Evolutionary conservation across 2,113 vertebrate genomes (phyloP), one percentile per base, ranked within the genome.

Genomic region (Nipponia nippon): DNA sequence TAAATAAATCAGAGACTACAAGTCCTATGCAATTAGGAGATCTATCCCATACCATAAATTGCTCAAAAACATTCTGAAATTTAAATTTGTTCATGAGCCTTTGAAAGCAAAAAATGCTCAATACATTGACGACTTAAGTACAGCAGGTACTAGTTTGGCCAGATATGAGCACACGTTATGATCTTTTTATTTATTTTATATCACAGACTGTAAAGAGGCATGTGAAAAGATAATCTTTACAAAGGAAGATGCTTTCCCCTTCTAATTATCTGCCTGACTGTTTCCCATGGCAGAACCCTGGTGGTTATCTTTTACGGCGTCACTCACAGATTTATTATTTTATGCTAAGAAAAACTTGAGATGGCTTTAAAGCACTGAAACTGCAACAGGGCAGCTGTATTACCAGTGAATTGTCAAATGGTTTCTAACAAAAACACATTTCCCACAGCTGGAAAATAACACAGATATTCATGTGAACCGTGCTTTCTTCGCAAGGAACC

Each of bases 401-500:
- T 82, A 32, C 44, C 49, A n/a, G 40, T 32, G 21, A 78, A 8
- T 26, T 93, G 52, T 87, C 72, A 26, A 23, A 67, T 14, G 25
- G 22, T 65, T 95, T 91, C 84, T 97, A 50, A 97, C 66, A 52
- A 71, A n/a, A 59, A 0, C 29, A 8, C 26, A 0, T 69, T 94
- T 53, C 90, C 66, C 42, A 56, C 95, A 98, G 98, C 76, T 98
- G 90, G 90, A 95, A 88, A 70, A 56, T 8, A 91, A 83, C 98
- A 86, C 97, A 27, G 97, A 98, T 2, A 72, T 96, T 53, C 98
- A 99, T 3, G 87, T 97, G 2, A 98, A 98, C 59, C 98, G 96
- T 9, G 98, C 98, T 4, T 98, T 98, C 93, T 98, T 99, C 76
- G 91, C 97, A 69, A 95, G 90, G 29, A 97, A 98, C 82, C 94